Base-by-base conservation (phyloP, 2,113 vertebrate genomes). In the Ascaphus truei region DNA sequence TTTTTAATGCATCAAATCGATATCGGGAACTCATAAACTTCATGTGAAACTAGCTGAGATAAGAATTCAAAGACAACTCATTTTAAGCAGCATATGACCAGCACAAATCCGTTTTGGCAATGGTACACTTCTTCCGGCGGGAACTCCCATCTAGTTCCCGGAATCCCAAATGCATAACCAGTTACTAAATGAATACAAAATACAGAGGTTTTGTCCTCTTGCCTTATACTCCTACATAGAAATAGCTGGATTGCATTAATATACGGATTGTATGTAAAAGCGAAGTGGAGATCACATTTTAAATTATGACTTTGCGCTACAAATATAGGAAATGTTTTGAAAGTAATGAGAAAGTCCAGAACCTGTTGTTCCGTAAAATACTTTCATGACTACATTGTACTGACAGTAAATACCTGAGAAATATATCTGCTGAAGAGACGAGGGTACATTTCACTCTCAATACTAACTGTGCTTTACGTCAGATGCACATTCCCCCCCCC, bases 351-450 rank as follows among this genome's bases (percentile, higher is more conserved):
- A n/a, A 56, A 52, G 50, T 58, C 56, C 8, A 71, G 55, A 58
- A 47, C 57, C 60, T 45, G 60, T 59, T 71, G 61, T 71, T 71
- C 45, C 60, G 45, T 61, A 52, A n/a, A 43, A 59, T 71, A 71
- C 61, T 71, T 71, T 71, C 67, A 71, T 71, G 33, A 71, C 48
- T 51, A 30, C 61, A 71, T 71, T 61, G 29, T 71, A 61, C 23
- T 16, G n/a, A n/a, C n/a, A n/a, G n/a, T 71, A 71, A 59, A 71
- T 39, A 71, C 61, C 63, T 66, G 30, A 61, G 33, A 60, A 67
- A 45, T 47, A 56, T 71, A 59, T 69, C 60, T 61, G 61, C 41
- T 30, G 43, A 8, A 59, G 34, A 41, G 25, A 41, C 10, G 34
- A 61, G 23, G 56, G 57, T 41, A 57, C n/a, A 48, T 48, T 62